phyloP scores from a whole-genome alignment of 2,113 vertebrate species.

The Vulpes lagopus region DNA sequence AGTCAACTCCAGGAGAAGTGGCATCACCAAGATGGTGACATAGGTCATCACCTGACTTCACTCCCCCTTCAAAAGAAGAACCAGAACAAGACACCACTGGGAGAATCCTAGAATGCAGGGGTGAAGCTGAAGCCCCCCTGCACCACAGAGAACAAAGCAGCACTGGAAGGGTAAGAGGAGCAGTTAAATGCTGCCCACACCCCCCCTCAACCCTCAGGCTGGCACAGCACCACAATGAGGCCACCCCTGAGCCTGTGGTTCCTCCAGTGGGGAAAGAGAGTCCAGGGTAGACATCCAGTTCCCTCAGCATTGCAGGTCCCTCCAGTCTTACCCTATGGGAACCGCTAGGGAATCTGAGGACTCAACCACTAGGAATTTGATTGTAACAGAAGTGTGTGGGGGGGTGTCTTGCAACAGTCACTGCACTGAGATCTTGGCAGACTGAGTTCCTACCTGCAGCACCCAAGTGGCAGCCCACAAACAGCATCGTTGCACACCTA shows the following conservation, averaged over 20 bases:
- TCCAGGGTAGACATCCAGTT: background rate
- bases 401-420: background rate
- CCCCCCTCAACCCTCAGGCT: background rate
- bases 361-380: background rate
- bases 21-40: background rate
- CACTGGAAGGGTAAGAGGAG: background rate
- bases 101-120: background rate
- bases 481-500: background rate
- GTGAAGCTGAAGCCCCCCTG: background rate
- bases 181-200: background rate
- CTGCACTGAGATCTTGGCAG: background rate
- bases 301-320: background rate
- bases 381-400: background rate
- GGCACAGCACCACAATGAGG: background rate
- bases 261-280: background rate
- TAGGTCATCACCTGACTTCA: background rate
- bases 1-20: background rate
- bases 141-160: background rate
- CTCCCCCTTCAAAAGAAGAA: background rate
- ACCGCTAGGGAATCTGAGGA: background rate
- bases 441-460: background rate
- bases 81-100: background rate
- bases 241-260: background rate
- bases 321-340: background rate
- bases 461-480: background rate